These are phyloP conservation scores for Acanthosepion esculentum DNA, from an alignment of 2,888 invertebrate species.

Conservation along the genomic window DNA sequence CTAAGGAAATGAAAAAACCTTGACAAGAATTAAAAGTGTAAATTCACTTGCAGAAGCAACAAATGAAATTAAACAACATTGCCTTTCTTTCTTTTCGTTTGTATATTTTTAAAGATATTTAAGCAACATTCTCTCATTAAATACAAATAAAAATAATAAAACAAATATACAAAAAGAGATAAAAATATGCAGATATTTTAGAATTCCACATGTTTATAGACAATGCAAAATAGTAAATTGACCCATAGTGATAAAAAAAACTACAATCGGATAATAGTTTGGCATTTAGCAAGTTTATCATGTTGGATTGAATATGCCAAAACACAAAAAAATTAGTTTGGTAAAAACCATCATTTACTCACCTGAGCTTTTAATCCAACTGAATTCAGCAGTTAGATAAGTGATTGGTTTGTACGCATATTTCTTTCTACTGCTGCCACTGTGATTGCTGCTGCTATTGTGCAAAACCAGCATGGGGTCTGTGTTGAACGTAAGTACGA, in stretches of 20 bases:
- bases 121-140: fast-evolving
- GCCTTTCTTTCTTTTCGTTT: neutral
- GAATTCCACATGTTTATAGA: neutral
- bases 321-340: neutral
- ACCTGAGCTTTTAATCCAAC: slow-evolving; percentile 33
- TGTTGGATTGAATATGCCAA: neutral
- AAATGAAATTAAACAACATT: neutral
- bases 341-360: neutral
- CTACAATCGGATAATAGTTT: neutral
- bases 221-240: neutral
- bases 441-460: slow-evolving; percentile 22
- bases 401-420: slow-evolving; percentile 10
- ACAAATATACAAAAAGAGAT: neutral
- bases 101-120: neutral
- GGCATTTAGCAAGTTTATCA: neutral
- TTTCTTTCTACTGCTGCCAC: slow-evolving; percentile 10
- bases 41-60: neutral
- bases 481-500: neutral
- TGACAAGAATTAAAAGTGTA: neutral
- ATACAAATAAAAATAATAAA: neutral
- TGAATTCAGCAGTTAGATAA: slow-evolving; percentile 21
- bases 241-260: neutral
- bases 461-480: slow-evolving; percentile 20
- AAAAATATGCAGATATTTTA: neutral
- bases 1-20: neutral